A percentile compares a stretch with the other conserved stretches of the same genome.
Evolutionary conservation across 1,140 invertebrate genomes (phyloP).

Genomic region (Diploscapter pachys): DNA sequence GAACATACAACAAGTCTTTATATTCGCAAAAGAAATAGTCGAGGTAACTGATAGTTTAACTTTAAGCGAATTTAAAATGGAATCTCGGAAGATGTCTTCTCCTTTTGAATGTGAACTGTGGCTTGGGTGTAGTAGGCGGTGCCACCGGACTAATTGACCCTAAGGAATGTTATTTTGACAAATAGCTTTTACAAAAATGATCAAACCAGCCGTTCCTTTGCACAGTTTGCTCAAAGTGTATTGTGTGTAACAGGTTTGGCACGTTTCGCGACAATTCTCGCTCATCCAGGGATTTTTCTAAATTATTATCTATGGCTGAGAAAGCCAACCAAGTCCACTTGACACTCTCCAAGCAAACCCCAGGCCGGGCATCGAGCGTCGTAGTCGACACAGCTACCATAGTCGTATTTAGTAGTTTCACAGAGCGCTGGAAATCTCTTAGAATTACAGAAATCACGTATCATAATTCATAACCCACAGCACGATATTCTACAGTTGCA

Average conservation of each 20-base stretch:
- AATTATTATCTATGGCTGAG: neutral
- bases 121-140: too few relatives aligned
- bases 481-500: slow-evolving; percentile 40
- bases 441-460: slow-evolving; percentile 28
- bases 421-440: neutral
- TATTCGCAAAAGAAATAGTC: too few relatives aligned
- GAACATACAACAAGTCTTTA: too few relatives aligned
- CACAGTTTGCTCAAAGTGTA: slow-evolving; percentile 19
- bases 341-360: slow-evolving; percentile 33
- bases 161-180: too few relatives aligned
- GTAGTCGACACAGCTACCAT: slow-evolving; percentile 29
- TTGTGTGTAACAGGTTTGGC: slow-evolving; percentile 30
- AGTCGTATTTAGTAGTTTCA: neutral
- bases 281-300: slow-evolving; percentile 36
- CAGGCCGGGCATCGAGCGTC: slow-evolving; percentile 27
- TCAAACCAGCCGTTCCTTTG: neutral
- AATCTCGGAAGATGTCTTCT: too few relatives aligned
- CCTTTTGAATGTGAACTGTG: too few relatives aligned
- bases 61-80: too few relatives aligned
- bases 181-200: too few relatives aligned
- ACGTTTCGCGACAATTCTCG: slow-evolving; percentile 32
- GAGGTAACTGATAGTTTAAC: too few relatives aligned
- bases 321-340: slow-evolving; percentile 11
- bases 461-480: slow-evolving; percentile 20
- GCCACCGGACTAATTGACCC: too few relatives aligned